Conservation (phyloP, 2,113 vertebrate genomes). For the Thalassoma bifasciatum region DNA sequence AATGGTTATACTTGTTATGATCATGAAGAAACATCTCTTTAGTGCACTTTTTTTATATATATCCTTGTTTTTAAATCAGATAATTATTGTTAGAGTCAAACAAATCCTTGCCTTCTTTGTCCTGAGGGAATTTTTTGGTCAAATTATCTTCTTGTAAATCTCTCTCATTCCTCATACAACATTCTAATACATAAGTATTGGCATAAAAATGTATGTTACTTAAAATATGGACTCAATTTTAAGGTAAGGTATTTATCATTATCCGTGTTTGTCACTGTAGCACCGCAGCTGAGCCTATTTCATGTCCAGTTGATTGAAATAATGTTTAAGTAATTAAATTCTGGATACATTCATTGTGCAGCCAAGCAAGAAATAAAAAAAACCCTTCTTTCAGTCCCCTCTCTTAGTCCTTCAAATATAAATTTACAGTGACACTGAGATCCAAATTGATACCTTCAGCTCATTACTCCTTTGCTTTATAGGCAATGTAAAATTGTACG, state of each 20-base stretch:
- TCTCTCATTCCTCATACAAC: background rate
- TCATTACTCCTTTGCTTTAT: background rate
- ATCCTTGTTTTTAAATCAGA: background rate
- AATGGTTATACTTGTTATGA: no score
- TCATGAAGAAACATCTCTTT: no score
- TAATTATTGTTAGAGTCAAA: background rate
- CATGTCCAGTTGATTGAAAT: slow-evolving; percentile 6
- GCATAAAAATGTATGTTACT: no score
- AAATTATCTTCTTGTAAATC: background rate
- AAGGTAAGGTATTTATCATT: slow-evolving; percentile 13
- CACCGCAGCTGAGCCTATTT: background rate
- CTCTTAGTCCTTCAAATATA: background rate
- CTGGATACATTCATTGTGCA: slow-evolving; percentile 8
- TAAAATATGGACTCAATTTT: slow-evolving; percentile 8
- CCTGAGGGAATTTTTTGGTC: background rate
- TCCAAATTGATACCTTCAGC: background rate
- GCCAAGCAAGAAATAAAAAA: slow-evolving; percentile 14
- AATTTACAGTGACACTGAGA: slow-evolving; percentile 6
- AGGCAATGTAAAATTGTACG: background rate
- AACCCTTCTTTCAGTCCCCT: slow-evolving; percentile 7
- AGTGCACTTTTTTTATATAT: no score
- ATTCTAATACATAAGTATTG: background rate
- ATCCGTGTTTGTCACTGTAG: slow-evolving; percentile 3
- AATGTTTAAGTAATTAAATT: slow-evolving; percentile 30
- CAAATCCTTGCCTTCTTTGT: background rate